Evolutionary conservation across 2,888 invertebrate species (phyloP).

Genomic region (Anaspis maculata): DNA sequence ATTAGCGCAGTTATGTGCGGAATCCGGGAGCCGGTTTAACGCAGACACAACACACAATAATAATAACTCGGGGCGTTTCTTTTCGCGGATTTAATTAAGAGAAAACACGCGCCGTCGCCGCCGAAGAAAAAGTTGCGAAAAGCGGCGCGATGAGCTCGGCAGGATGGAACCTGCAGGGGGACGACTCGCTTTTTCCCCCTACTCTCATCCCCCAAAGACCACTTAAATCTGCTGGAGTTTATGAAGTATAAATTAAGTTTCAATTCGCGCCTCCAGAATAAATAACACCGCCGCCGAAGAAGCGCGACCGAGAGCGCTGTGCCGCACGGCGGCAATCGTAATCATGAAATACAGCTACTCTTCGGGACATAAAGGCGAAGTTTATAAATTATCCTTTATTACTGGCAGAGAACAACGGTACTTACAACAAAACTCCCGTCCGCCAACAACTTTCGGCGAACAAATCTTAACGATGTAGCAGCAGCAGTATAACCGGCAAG

Average conservation of each 20-base stretch:
- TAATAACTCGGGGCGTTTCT: no score
- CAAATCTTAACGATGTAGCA: conserved; percentile 27
- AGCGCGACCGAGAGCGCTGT: no score
- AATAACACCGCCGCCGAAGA: conserved; percentile 21
- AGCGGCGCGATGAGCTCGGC: no score
- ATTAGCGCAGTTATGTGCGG: no score
- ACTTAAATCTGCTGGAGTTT: conserved; percentile 17
- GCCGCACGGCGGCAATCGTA: conserved; percentile 23
- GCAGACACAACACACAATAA: no score
- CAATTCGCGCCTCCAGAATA: conserved; percentile 20
- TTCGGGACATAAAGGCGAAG: conserved; percentile 24
- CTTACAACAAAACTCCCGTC: conserved; percentile 24
- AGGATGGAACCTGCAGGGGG: no score
- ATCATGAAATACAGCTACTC: conserved; percentile 24
- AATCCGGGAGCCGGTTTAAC: no score
- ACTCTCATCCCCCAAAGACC: conserved; percentile 15
- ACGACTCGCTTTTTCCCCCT: no score
- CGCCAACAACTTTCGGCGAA: conserved; percentile 22
- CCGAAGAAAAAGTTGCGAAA: no score
- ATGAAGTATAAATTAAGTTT: conserved; percentile 21
- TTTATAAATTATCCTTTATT: conserved; percentile 31
- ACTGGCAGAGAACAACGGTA: conserved; percentile 24
- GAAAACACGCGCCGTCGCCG: no score
- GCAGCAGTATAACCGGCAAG: no score
- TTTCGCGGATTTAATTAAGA: no score